A percentile compares a stretch with the other conserved stretches of the same genome.
phyloP scores from a whole-genome alignment of 1,140 invertebrate genomes.

The Thaumatotibia leucotreta region DNA sequence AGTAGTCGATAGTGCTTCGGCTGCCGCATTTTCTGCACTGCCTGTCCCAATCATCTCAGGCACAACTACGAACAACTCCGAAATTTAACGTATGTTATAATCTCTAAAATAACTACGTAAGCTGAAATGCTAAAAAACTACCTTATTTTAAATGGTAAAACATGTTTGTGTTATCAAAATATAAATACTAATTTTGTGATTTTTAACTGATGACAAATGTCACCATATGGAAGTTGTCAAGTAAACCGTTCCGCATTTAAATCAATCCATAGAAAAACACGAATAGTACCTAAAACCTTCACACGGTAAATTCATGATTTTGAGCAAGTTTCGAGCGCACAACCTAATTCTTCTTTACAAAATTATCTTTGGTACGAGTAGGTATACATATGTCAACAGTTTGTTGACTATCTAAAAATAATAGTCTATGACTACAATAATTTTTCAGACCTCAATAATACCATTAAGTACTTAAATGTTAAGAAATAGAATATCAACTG shows the following conservation, averaged over 20 bases:
- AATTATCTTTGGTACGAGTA: background rate
- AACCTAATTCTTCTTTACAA: background rate
- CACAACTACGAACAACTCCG: background rate
- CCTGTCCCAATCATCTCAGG: conserved; percentile 46
- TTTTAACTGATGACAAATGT: conserved; percentile 56
- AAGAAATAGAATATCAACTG: too few species aligned
- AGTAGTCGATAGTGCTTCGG: conserved; percentile 28
- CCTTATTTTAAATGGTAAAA: conserved; percentile 56
- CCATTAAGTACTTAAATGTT: too few species aligned
- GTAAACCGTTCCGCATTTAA: conserved; percentile 37
- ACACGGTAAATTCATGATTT: background rate
- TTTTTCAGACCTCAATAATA: too few species aligned
- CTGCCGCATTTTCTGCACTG: conserved; percentile 43
- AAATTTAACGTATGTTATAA: background rate
- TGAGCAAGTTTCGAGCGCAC: background rate
- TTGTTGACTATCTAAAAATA: too few species aligned
- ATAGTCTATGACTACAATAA: too few species aligned
- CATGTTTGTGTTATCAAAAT: conserved; percentile 62
- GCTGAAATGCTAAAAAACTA: conserved; percentile 20
- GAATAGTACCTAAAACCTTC: background rate
- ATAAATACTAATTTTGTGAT: conserved; percentile 57
- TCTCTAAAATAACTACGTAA: background rate
- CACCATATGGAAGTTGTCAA: conserved; percentile 38
- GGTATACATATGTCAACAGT: too few species aligned
- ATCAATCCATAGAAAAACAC: background rate